A percentile compares a stretch with the other conserved stretches of the same genome.
Conservation (phyloP, 1,140 invertebrate genomes). For the Alviniconcha marisindica region DNA sequence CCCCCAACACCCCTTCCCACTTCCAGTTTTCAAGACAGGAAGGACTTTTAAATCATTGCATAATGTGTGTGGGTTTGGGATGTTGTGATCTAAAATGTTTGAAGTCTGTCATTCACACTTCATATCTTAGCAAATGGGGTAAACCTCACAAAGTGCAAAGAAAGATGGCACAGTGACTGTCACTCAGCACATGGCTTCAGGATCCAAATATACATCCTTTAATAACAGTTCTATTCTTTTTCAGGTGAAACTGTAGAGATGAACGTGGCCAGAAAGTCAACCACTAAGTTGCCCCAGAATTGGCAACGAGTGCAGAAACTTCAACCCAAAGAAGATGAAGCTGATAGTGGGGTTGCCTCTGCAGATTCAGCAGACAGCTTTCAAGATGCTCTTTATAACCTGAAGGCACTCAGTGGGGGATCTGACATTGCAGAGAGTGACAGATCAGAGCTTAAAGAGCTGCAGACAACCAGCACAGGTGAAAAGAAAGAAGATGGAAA, state of each 20-base stretch:
- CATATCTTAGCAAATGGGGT: too few species aligned
- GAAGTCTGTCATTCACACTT: too few species aligned
- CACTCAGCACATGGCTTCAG: too few species aligned
- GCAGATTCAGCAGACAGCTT: conserved; percentile 38
- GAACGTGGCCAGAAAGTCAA: conserved; percentile 43
- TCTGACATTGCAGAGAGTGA: conserved; percentile 4
- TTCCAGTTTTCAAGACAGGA: too few species aligned
- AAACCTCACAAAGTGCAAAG: too few species aligned
- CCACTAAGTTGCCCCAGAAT: conserved; percentile 36
- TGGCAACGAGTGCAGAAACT: conserved; percentile 23
- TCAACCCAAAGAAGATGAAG: conserved; percentile 18
- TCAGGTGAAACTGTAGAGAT: neutral
- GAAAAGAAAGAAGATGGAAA: conserved; percentile 12
- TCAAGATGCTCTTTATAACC: conserved; percentile 37
- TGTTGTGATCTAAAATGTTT: too few species aligned
- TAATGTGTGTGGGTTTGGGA: too few species aligned
- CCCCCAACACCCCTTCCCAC: too few species aligned
- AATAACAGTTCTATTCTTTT: neutral
- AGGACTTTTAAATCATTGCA: too few species aligned
- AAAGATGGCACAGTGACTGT: too few species aligned
- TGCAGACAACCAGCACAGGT: neutral
- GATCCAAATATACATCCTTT: too few species aligned
- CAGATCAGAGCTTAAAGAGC: conserved; percentile 18
- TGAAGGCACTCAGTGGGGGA: conserved; percentile 39
- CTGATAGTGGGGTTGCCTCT: conserved; percentile 35